phyloP scores from a whole-genome alignment of 92 coral and sea anemone species.

The Pocillopora grandis region DNA sequence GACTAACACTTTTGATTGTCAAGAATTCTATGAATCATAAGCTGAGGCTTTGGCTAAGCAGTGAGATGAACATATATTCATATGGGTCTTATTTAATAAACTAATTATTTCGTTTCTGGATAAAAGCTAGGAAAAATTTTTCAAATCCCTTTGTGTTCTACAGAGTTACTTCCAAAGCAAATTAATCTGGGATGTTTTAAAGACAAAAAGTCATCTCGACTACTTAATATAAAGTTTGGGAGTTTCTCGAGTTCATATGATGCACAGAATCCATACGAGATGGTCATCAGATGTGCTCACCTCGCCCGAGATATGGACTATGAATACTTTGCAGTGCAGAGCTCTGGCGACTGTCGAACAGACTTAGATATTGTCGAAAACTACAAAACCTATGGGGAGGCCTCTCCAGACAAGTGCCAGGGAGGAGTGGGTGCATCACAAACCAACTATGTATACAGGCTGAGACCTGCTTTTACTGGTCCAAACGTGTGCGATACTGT shows the following conservation, averaged over 20 bases:
- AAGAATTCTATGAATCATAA: no score
- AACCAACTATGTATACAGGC: conserved; percentile 28
- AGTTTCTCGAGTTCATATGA: background rate
- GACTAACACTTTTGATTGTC: no score
- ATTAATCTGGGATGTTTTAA: conserved; percentile 9
- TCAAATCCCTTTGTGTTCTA: background rate
- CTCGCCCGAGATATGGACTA: conserved; percentile 43
- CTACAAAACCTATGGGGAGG: conserved; percentile 19
- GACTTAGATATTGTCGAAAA: background rate
- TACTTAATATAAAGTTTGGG: conserved; percentile 20
- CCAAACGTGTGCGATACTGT: conserved; percentile 33
- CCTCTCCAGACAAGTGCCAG: conserved; percentile 24
- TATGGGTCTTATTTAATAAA: no score
- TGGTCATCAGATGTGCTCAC: conserved; percentile 33
- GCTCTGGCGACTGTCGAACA: conserved; percentile 17
- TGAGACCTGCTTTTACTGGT: conserved; percentile 17
- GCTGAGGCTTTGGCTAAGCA: no score
- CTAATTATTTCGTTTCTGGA: no score
- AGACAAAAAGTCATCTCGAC: background rate
- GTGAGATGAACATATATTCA: no score
- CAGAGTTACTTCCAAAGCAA: conserved; percentile 7
- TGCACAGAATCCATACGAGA: conserved; percentile 5
- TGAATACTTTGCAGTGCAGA: conserved; percentile 44
- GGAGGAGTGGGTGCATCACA: conserved; percentile 32
- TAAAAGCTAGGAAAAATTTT: no score